Percentiles rank a stretch among this genome's conserved stretches.
Conservation (phyloP, 2,888 invertebrate genomes). For the Microchrysa polita region DNA sequence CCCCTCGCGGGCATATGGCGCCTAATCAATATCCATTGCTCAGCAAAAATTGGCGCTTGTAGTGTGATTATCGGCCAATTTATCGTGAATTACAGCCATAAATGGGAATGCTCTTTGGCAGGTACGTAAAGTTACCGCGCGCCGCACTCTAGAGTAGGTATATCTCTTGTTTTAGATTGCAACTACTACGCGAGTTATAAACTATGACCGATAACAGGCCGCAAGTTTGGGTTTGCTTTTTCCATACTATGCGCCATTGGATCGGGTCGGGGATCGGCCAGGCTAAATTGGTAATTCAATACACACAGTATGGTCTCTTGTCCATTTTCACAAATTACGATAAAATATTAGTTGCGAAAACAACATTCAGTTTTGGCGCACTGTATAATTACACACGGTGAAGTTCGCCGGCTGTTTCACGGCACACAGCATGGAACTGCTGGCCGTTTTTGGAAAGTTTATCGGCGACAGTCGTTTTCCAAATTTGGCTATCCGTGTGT, state of each 20-base stretch:
- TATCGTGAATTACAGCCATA: conserved; percentile 43
- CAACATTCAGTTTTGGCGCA: background rate
- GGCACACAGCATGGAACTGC: background rate
- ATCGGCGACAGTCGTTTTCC: background rate
- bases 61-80: conserved; percentile 44
- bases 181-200: conserved; percentile 28
- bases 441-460: no score
- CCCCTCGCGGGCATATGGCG: conserved; percentile 41
- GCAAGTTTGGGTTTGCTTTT: conserved; percentile 5
- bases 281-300: conserved; percentile 20
- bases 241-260: no score
- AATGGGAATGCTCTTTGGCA: conserved; percentile 40
- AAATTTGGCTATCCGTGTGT: background rate
- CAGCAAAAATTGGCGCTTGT: conserved; percentile 45
- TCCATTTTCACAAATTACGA: conserved; percentile 31
- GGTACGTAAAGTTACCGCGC: conserved; percentile 16
- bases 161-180: no score
- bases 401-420: background rate
- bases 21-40: conserved; percentile 45
- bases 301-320: conserved; percentile 12
- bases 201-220: background rate
- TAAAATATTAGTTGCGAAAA: conserved; percentile 27
- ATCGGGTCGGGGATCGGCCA: no score
- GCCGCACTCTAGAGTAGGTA: no score
- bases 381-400: background rate